These are phyloP conservation scores for Scaptomyza montana DNA, from an alignment of 1,140 invertebrate species.

Conservation along the genomic window DNA sequence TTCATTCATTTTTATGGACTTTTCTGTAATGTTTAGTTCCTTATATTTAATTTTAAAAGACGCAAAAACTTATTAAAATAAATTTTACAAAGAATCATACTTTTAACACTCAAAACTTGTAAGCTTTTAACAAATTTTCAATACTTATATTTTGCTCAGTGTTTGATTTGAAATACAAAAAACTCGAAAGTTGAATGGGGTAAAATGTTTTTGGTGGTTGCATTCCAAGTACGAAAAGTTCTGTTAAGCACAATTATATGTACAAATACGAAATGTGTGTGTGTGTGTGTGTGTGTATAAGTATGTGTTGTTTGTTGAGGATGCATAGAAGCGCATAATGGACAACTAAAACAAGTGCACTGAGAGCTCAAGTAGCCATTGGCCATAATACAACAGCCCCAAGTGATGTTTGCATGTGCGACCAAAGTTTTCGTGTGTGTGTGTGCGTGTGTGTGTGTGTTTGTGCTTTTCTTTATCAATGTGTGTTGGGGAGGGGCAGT, in stretches of 20 bases:
- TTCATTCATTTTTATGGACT: too few relatives aligned
- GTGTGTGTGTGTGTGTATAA: neutral
- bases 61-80: neutral
- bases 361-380: constrained; percentile 44
- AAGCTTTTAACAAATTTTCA: too few relatives aligned
- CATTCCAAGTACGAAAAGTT: constrained; percentile 35
- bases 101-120: too few relatives aligned
- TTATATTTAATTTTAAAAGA: too few relatives aligned
- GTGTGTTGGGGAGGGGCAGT: neutral
- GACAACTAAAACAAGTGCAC: constrained; percentile 52
- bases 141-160: neutral
- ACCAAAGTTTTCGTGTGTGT: constrained; percentile 34
- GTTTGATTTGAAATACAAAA: neutral
- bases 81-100: neutral
- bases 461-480: neutral
- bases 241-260: constrained; percentile 45
- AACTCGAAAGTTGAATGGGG: neutral
- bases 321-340: constrained; percentile 30
- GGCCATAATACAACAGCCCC: constrained; percentile 28
- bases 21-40: too few relatives aligned
- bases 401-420: constrained; percentile 40
- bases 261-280: neutral
- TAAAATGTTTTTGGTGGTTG: constrained; percentile 6
- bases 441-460: too few relatives aligned
- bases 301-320: neutral